These are phyloP conservation scores for Ictidomys tridecemlineatus DNA, from an alignment of 2,113 vertebrate species.

Conservation along the genomic window DNA sequence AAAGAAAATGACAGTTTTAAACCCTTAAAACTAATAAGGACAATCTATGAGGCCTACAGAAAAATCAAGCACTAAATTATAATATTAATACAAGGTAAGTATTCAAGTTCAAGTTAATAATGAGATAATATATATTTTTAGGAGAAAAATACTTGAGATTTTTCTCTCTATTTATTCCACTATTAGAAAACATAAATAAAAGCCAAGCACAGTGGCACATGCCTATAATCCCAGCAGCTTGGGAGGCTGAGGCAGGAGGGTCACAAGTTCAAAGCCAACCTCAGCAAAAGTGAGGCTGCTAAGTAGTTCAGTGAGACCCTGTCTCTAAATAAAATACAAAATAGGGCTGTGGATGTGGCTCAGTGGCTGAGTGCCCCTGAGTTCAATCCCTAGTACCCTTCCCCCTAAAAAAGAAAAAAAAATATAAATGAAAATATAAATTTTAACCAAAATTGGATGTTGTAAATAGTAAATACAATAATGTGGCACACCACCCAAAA, in stretches of 20 bases:
- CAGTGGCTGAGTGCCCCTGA: no score
- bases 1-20: conserved; percentile 33
- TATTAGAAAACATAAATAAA: neutral
- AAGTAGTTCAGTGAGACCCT: no score
- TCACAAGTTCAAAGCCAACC: no score
- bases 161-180: neutral
- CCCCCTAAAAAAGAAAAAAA: neutral
- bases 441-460: neutral
- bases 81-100: neutral
- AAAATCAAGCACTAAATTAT: conserved; percentile 35
- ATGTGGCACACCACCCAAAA: neutral
- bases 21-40: conserved; percentile 1
- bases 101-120: conserved; percentile 25
- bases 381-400: no score
- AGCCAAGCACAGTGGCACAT: neutral
- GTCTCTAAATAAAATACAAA: no score
- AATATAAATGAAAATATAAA: neutral
- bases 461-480: neutral
- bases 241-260: no score
- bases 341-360: no score
- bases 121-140: neutral
- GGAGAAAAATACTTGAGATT: neutral
- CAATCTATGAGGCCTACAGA: neutral
- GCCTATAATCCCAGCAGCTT: no score
- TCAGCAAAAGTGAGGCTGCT: no score